Evolutionary conservation across 2,888 invertebrate species (phyloP).

Genomic region (Polietes domitor): DNA sequence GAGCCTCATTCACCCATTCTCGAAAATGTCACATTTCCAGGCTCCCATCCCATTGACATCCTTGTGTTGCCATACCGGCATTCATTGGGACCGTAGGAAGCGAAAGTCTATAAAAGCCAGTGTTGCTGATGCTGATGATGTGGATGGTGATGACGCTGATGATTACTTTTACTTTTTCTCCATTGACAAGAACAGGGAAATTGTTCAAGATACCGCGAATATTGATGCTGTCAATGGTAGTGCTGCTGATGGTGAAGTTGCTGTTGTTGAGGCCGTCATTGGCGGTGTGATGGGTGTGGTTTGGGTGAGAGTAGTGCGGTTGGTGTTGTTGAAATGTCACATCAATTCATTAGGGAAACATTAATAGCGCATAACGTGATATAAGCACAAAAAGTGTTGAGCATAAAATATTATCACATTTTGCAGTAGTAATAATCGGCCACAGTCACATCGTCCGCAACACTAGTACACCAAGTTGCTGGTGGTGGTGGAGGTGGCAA

Average conservation of each 20-base stretch:
- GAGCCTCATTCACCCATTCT: neutral
- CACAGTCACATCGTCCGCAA: constrained; percentile 27
- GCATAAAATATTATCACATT: constrained; percentile 60
- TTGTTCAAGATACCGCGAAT: constrained; percentile 30
- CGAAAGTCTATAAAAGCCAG: constrained; percentile 38
- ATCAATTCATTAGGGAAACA: constrained; percentile 69
- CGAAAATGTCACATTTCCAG: neutral
- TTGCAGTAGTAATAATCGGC: constrained; percentile 58
- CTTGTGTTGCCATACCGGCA: neutral
- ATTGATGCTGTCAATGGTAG: neutral
- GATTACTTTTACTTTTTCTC: constrained; percentile 51
- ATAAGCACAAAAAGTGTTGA: constrained; percentile 48
- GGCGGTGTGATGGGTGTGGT: neutral
- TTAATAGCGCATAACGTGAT: constrained; percentile 55
- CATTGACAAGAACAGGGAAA: constrained; percentile 39
- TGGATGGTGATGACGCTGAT: constrained; percentile 28
- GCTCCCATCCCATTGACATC: neutral
- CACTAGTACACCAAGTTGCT: neutral
- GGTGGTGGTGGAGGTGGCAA: too few relatives aligned
- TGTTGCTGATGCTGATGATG: neutral
- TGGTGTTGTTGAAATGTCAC: constrained; percentile 48
- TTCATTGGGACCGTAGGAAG: constrained; percentile 16
- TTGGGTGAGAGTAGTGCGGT: neutral
- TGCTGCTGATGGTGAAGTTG: neutral
- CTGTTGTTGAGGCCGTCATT: neutral